Conservation (phyloP, 2,113 vertebrate genomes). For the Calidris pugnax region DNA sequence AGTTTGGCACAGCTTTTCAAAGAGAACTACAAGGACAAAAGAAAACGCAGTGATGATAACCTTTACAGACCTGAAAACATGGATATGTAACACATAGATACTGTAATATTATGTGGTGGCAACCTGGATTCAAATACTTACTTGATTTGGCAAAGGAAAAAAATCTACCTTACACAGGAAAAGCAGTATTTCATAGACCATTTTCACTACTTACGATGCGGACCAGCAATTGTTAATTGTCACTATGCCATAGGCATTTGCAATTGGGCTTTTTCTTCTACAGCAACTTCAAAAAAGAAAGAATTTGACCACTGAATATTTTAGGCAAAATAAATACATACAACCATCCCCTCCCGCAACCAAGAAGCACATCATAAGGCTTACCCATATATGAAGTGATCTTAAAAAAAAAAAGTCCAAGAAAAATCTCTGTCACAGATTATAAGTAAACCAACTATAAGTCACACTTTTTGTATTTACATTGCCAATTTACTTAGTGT, state of each 20-base stretch:
- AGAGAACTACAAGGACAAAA: background rate
- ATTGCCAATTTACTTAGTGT: slow-evolving; percentile 23
- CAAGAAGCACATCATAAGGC: background rate
- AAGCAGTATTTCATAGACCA: background rate
- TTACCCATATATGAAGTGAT: background rate
- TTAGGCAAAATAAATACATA: background rate
- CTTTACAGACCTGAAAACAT: background rate
- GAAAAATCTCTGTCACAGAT: slow-evolving; percentile 24
- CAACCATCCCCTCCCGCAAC: background rate
- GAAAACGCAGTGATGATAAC: background rate
- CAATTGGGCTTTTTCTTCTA: background rate
- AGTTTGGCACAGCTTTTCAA: background rate
- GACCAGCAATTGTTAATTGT: background rate
- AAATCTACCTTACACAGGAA: background rate
- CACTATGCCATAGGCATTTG: background rate
- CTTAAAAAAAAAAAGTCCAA: slow-evolving; percentile 12
- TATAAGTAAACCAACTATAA: slow-evolving; percentile 44
- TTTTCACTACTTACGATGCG: background rate
- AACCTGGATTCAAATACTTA: background rate
- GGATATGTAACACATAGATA: background rate
- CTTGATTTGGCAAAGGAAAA: background rate
- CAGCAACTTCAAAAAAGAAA: background rate
- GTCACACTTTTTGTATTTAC: slow-evolving; percentile 31
- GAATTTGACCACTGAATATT: background rate
- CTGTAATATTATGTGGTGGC: background rate